Evolutionary conservation across 2,113 vertebrate genomes (phyloP).

Genomic region (Sylvietta virens): DNA sequence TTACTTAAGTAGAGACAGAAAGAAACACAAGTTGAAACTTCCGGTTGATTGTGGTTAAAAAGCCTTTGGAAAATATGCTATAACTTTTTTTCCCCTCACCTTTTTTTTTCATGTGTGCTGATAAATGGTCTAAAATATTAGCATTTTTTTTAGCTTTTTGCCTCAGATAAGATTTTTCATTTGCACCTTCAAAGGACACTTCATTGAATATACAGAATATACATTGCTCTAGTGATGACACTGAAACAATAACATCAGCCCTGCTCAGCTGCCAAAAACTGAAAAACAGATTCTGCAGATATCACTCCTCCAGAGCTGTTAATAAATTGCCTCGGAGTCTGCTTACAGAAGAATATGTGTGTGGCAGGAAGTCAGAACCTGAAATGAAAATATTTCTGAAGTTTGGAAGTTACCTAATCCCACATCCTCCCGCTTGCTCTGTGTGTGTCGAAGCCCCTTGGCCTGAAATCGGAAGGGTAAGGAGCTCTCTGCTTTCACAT

Average conservation of each 20-base stretch:
- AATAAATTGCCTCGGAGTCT: constrained; percentile 4
- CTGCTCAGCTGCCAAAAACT: neutral
- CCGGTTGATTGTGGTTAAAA: neutral
- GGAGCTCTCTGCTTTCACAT: neutral
- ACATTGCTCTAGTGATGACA: neutral
- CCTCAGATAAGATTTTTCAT: neutral
- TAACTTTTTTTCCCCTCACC: neutral
- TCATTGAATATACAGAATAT: neutral
- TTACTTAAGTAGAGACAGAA: neutral
- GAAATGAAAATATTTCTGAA: constrained; percentile 24
- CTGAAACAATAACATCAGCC: neutral
- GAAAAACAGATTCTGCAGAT: constrained; percentile 9
- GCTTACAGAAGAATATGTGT: neutral
- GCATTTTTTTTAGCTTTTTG: neutral
- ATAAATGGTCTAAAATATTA: neutral
- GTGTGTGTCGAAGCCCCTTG: neutral
- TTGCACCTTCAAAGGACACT: constrained; percentile 1
- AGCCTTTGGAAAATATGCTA: neutral
- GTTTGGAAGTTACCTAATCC: neutral
- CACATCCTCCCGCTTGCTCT: neutral
- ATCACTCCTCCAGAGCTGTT: constrained; percentile 9
- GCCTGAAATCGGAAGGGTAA: neutral
- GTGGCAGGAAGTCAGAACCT: constrained; percentile 12
- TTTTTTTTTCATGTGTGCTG: neutral
- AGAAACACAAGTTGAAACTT: neutral